These are phyloP conservation scores for Pleuronectes platessa DNA, from an alignment of 2,113 vertebrate species.

Conservation along the genomic window DNA sequence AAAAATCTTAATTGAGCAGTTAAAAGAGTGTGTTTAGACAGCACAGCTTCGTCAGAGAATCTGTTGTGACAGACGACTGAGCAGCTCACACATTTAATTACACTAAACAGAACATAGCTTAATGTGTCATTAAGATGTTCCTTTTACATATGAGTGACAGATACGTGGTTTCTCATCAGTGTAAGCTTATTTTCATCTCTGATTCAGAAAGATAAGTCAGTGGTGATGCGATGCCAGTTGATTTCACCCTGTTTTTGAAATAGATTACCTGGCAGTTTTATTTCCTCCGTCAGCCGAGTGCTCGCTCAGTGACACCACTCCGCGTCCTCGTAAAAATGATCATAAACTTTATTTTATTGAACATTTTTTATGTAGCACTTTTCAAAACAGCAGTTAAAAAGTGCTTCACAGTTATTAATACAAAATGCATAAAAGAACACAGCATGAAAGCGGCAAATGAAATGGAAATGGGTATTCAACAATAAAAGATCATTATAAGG, in stretches of 20 bases:
- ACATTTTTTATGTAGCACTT: background rate
- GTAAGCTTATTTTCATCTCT: background rate
- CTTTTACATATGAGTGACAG: background rate
- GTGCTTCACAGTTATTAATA: background rate
- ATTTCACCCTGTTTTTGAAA: slow-evolving; percentile 24
- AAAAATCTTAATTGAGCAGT: slow-evolving; percentile 42
- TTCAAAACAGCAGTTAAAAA: background rate
- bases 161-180: background rate
- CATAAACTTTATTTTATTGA: background rate
- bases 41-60: slow-evolving; percentile 21
- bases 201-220: background rate
- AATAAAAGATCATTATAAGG: background rate
- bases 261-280: slow-evolving; percentile 1
- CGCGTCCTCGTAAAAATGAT: slow-evolving; percentile 12
- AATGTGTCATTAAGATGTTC: background rate
- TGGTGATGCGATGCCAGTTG: background rate
- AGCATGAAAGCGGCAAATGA: background rate
- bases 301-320: slow-evolving; percentile 24
- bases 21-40: slow-evolving; percentile 47
- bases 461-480: background rate
- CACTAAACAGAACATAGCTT: slow-evolving; percentile 13
- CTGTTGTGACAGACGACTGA: too few relatives aligned
- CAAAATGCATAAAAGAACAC: background rate
- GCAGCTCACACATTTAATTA: too few relatives aligned
- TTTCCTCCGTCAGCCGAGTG: slow-evolving; percentile 14